Evolutionary conservation across 2,888 invertebrate genomes (phyloP).

Genomic region (Epicampocera succincta): DNA sequence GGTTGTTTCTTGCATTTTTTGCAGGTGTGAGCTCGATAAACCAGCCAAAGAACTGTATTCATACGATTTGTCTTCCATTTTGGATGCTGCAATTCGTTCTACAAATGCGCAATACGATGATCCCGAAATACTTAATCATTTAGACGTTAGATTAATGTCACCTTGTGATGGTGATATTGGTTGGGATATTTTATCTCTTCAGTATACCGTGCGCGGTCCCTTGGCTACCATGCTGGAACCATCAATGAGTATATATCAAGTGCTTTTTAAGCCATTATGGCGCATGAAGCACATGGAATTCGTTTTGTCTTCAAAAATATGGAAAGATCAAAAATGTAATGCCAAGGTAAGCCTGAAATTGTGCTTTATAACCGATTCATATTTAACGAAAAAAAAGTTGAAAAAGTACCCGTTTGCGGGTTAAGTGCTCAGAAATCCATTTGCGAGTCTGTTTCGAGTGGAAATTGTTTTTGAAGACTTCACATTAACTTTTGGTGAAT

Average conservation of each 20-base stretch:
- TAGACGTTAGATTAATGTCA: constrained; percentile 89
- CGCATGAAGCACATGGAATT: constrained; percentile 82
- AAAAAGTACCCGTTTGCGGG: too few species aligned
- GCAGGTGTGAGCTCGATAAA: constrained; percentile 93
- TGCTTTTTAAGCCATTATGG: constrained; percentile 81
- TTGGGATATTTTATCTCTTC: constrained; percentile 81
- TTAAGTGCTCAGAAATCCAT: too few species aligned
- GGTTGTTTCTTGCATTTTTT: constrained; percentile 44
- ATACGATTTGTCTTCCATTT: constrained; percentile 92
- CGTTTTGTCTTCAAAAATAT: constrained; percentile 80
- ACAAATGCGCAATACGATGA: constrained; percentile 98
- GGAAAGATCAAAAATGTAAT: constrained; percentile 81
- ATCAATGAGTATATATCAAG: constrained; percentile 80
- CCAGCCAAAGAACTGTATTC: constrained; percentile 92
- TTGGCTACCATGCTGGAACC: constrained; percentile 81
- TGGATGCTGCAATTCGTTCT: constrained; percentile 92
- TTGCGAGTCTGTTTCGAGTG: too few species aligned
- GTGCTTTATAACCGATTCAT: not conserved
- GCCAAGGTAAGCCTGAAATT: constrained; percentile 77
- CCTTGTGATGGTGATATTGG: constrained; percentile 80
- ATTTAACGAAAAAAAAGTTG: too few species aligned
- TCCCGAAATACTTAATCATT: constrained; percentile 91
- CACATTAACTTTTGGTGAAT: too few species aligned
- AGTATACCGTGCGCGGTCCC: constrained; percentile 81
- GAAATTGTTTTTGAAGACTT: too few species aligned